Evolutionary conservation across 2,797 vertebrate species (phyloP).

Genomic region (Lacerta bilineata): DNA sequence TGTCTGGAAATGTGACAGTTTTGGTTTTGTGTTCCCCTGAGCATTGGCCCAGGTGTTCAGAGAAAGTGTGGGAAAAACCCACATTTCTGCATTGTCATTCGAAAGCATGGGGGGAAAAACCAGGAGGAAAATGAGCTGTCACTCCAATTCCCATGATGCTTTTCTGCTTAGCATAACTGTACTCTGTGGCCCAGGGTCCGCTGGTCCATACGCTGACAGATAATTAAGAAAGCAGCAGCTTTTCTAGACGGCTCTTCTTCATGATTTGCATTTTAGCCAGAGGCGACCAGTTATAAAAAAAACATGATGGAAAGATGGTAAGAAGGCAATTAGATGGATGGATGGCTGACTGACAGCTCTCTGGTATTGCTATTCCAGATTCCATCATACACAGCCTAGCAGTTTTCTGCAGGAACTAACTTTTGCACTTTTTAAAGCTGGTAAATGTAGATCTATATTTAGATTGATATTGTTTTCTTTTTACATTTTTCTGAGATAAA

Average conservation of each 20-base stretch:
- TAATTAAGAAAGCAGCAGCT: conserved; percentile 99
- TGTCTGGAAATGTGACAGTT: conserved; percentile 93
- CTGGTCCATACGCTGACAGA: conserved; percentile 93
- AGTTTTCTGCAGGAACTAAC: conserved; percentile 86
- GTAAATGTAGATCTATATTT: conserved; percentile 84
- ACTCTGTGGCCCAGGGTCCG: conserved; percentile 91
- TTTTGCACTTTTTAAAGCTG: conserved; percentile 85
- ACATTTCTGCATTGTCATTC: conserved; percentile 97
- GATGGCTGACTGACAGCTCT: conserved; percentile 99
- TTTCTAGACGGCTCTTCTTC: conserved; percentile 90
- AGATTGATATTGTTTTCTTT: conserved; percentile 69
- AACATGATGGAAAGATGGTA: conserved; percentile 99
- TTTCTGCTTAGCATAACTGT: conserved; percentile 99
- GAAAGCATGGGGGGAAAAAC: conserved; percentile 81
- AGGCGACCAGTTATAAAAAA: conserved; percentile 99
- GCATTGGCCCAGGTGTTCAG: conserved; percentile 90
- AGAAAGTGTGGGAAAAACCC: conserved; percentile 89
- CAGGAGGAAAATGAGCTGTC: conserved; percentile 99
- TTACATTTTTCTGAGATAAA: conserved; percentile 82
- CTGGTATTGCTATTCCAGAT: conserved; percentile 92
- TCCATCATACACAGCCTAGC: conserved; percentile 86
- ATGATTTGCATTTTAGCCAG: conserved; percentile 99
- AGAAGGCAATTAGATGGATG: conserved; percentile 99
- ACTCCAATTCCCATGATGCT: conserved; percentile 99
- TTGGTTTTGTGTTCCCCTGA: conserved; percentile 89